Percentiles rank a stretch among this genome's conserved stretches.
Conservation (phyloP, 2,113 vertebrate species). For the Falco punctatus region DNA sequence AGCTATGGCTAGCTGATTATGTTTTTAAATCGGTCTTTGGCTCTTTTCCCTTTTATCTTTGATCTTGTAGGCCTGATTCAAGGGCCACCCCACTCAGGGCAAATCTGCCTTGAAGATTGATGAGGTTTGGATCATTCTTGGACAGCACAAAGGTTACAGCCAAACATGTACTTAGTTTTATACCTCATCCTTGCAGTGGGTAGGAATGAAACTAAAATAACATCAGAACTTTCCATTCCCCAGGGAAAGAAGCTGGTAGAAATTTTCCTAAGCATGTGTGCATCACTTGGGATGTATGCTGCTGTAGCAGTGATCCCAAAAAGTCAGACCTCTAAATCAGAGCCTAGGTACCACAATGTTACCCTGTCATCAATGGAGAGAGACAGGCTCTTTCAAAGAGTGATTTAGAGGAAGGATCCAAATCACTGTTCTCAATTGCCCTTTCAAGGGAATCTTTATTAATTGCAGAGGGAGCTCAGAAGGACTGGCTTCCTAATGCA, state of each 20-base stretch:
- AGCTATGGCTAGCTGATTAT: background rate
- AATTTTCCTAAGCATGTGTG: background rate
- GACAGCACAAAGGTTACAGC: background rate
- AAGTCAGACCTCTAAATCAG: background rate
- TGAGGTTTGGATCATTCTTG: background rate
- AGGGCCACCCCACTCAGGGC: background rate
- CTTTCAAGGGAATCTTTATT: background rate
- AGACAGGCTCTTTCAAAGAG: background rate
- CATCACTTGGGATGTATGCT: background rate
- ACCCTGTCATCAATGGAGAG: background rate
- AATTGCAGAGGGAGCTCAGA: background rate
- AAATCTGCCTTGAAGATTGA: background rate
- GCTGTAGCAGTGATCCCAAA: background rate
- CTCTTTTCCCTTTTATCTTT: background rate
- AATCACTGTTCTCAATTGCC: background rate
- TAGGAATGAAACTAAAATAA: background rate
- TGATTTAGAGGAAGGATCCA: background rate
- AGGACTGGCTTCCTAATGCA: background rate
- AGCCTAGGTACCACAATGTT: background rate
- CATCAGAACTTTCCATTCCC: slow-evolving; percentile 8
- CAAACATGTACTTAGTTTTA: background rate
- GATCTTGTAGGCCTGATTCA: background rate
- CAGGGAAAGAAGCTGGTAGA: background rate
- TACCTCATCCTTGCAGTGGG: background rate
- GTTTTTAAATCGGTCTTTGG: background rate